Evolutionary conservation across 2,797 vertebrate genomes (phyloP).

Genomic region (Hydrolagus colliei): DNA sequence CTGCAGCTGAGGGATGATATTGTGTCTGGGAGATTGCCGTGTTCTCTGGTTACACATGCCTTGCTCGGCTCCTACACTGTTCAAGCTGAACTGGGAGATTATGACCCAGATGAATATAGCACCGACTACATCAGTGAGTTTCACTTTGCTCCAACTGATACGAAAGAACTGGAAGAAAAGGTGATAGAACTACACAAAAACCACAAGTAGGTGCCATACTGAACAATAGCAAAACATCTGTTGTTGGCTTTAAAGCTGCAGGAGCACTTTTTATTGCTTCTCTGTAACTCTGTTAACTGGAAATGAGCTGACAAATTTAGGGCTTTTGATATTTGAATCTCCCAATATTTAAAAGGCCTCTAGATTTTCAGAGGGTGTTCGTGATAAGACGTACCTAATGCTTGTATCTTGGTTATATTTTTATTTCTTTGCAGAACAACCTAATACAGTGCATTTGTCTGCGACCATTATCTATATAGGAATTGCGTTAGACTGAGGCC

Average conservation of each 20-base stretch:
- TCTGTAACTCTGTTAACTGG: background rate
- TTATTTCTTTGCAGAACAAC: too few relatives aligned
- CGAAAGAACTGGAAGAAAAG: conserved; percentile 89
- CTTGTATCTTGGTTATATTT: too few relatives aligned
- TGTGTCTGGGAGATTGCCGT: conserved; percentile 84
- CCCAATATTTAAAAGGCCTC: too few relatives aligned
- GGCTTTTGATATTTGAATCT: too few relatives aligned
- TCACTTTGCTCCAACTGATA: conserved; percentile 89
- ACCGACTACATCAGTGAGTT: conserved; percentile 84
- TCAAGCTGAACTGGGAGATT: conserved; percentile 90
- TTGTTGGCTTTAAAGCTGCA: fast-evolving
- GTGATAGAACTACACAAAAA: conserved; percentile 91
- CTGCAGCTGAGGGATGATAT: conserved; percentile 88
- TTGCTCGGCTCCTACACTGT: conserved; percentile 88
- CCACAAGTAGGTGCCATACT: conserved; percentile 69
- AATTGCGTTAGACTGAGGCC: too few relatives aligned
- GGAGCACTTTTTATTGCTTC: background rate
- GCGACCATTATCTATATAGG: too few relatives aligned
- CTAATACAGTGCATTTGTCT: too few relatives aligned
- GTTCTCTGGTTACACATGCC: conserved; percentile 86
- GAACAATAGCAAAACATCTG: fast-evolving
- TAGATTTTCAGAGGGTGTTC: too few relatives aligned
- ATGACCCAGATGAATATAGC: conserved; percentile 78
- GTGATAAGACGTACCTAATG: too few relatives aligned
- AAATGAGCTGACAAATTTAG: too few relatives aligned